Evolutionary conservation across 2,888 invertebrate species (phyloP), one percentile per base, ranked within the genome.

Genomic region (Desoria tigrina): DNA sequence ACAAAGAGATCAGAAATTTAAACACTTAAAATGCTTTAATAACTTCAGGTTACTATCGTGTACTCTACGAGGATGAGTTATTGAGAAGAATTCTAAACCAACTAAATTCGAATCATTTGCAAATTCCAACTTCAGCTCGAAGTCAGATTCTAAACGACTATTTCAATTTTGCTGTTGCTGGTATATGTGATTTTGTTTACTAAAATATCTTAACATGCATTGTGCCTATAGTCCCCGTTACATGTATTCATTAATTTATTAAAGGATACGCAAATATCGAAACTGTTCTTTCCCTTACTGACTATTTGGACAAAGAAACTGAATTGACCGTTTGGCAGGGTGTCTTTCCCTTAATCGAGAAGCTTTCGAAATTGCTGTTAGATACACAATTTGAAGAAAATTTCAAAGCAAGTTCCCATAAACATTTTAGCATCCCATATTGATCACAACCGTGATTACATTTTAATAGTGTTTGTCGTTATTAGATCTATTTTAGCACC

Each of bases 91-190:
- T 71, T 26, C 2, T 42, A 7, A 21, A 49, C 2, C 23, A 62
- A 23, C 37, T 71, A 9, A 6, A 65, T 16, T 27, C 21, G 7
- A 24, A 62, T 18, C 66, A 71, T 51, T 9, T 6, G 23, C 32
- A 26, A 24, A 63, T 71, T 28, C 57, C 68, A 32, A 16, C 65
- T 23, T 16, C 42, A 16, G 62, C 60, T 45, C 51, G 68, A 42
- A 57, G 62, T 28, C 65, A 68, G 64, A 27, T 71, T 24, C n/a
- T 71, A n/a, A 56, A 68, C 56, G 71, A 71, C 32, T 66, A 66
- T 27, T 68, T 68, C 26, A 59, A 63, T 9, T 49, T 71, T n/a
- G 68, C 66, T 3, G 23, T 58, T 2, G 42, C 66, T 50, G 68
- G 71, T 71, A 18, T 32, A 24, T 42, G 16, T 39, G 16, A 57